Conservation (phyloP, 2,113 vertebrate species). For the Mola mola region DNA sequence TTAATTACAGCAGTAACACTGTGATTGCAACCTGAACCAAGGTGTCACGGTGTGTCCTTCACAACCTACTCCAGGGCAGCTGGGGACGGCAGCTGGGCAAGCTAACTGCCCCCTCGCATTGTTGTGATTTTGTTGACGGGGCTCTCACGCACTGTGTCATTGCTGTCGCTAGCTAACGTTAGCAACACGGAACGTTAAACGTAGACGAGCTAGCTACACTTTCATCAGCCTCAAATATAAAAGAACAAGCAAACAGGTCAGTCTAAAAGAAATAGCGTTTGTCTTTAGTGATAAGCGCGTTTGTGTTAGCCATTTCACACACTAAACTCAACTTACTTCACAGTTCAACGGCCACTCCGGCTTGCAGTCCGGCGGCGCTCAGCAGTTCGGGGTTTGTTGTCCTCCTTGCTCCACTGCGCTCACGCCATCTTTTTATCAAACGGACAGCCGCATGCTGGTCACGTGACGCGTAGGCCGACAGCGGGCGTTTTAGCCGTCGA, state of each 20-base stretch:
- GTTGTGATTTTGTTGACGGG: constrained; percentile 35
- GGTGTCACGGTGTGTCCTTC: not conserved
- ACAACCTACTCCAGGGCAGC: not conserved
- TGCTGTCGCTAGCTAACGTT: constrained; percentile 59
- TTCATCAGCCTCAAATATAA: constrained; percentile 1
- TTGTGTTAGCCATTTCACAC: rapidly evolving
- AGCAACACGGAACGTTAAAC: constrained; percentile 42
- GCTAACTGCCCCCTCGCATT: constrained; percentile 11
- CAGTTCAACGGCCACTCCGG: constrained; percentile 26
- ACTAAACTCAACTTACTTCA: constrained; percentile 54
- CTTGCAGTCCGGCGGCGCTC: constrained; percentile 32
- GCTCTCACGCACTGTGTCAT: constrained; percentile 48
- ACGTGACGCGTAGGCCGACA: constrained; percentile 84
- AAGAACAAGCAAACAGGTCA: not conserved
- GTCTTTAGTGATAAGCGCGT: rapidly evolving
- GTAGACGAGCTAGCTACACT: not conserved
- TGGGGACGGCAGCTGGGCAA: not conserved
- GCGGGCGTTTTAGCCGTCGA: constrained; percentile 48
- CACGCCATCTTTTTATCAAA: constrained; percentile 94
- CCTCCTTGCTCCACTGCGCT: constrained; percentile 84
- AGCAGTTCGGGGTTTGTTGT: constrained; percentile 66
- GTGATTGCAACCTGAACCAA: not conserved
- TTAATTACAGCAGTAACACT: not conserved
- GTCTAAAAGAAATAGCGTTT: not conserved
- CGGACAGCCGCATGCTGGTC: constrained; percentile 81